phyloP scores from a whole-genome alignment of 2,888 invertebrate genomes.

The Drosophila neutralis region DNA sequence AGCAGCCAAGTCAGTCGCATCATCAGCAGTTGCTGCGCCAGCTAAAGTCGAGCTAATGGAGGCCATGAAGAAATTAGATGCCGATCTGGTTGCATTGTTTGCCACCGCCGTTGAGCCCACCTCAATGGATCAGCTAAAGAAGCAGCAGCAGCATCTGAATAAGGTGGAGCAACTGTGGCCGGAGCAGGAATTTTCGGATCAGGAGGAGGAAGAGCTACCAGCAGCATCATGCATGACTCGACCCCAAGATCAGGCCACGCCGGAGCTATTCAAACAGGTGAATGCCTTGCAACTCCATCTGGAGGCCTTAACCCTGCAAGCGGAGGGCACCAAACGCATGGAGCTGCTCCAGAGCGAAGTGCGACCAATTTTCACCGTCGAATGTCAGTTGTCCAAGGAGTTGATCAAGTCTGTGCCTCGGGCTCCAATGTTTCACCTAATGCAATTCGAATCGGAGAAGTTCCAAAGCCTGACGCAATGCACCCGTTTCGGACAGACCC shows the following conservation, averaged over 20 bases:
- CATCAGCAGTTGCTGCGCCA: constrained; percentile 42
- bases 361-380: constrained; percentile 81
- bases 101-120: constrained; percentile 68
- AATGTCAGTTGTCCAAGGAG: constrained; percentile 80
- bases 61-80: constrained; percentile 82
- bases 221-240: constrained; percentile 5
- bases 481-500: constrained; percentile 80
- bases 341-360: constrained; percentile 79
- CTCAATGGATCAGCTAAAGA: constrained; percentile 56
- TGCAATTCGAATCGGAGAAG: constrained; percentile 83
- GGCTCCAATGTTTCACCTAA: constrained; percentile 78
- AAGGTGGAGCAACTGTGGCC: constrained; percentile 48
- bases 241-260: constrained; percentile 37
- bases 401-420: constrained; percentile 74
- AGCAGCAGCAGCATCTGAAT: constrained; percentile 38
- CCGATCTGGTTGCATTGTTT: constrained; percentile 79
- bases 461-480: constrained; percentile 82
- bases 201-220: constrained; percentile 43
- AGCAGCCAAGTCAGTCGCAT: constrained; percentile 34
- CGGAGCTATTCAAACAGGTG: constrained; percentile 72
- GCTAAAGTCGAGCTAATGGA: constrained; percentile 81
- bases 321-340: constrained; percentile 82
- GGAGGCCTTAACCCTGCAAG: constrained; percentile 80
- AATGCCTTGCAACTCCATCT: constrained; percentile 75
- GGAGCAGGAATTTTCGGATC: constrained; percentile 36